Percentiles rank a stretch among this genome's conserved stretches.
Evolutionary conservation across 2,888 invertebrate genomes (phyloP).

Genomic region (Polyommatus icarus): DNA sequence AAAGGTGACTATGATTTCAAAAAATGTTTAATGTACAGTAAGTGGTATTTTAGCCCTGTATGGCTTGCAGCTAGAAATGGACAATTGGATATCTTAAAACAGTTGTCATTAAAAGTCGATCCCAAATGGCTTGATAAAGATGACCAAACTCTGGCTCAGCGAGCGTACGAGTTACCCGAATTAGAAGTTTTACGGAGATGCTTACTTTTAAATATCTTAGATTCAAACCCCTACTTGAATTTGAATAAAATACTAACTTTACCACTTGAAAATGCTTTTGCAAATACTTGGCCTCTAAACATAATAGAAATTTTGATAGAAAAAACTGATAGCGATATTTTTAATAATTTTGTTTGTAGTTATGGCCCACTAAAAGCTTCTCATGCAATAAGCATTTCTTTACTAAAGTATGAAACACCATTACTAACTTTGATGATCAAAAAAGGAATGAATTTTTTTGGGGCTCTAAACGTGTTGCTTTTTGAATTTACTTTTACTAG

Average conservation of each 20-base stretch:
- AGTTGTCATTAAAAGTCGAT: background rate
- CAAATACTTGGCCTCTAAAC: background rate
- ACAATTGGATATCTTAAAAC: conserved; percentile 4
- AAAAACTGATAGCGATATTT: conserved; percentile 4
- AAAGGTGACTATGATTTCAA: conserved; percentile 11
- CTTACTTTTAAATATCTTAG: conserved; percentile 7
- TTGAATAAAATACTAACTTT: background rate
- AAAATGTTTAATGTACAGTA: background rate
- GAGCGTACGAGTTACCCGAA: conserved; percentile 14
- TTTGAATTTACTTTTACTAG: background rate
- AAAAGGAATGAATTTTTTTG: background rate
- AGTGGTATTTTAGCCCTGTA: conserved; percentile 31
- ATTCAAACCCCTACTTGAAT: background rate
- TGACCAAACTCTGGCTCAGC: background rate
- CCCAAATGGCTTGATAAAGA: conserved; percentile 30
- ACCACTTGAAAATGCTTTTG: conserved; percentile 15
- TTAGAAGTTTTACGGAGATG: conserved; percentile 14
- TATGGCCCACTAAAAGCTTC: background rate
- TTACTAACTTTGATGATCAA: background rate
- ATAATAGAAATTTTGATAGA: conserved; percentile 17
- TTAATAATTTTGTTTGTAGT: conserved; percentile 11
- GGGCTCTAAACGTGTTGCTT: background rate
- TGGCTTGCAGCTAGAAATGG: conserved; percentile 32
- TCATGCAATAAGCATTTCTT: background rate
- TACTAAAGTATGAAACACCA: background rate